These are phyloP conservation scores for Ceryle rudis DNA, from an alignment of 2,797 vertebrate genomes.

Conservation along the genomic window DNA sequence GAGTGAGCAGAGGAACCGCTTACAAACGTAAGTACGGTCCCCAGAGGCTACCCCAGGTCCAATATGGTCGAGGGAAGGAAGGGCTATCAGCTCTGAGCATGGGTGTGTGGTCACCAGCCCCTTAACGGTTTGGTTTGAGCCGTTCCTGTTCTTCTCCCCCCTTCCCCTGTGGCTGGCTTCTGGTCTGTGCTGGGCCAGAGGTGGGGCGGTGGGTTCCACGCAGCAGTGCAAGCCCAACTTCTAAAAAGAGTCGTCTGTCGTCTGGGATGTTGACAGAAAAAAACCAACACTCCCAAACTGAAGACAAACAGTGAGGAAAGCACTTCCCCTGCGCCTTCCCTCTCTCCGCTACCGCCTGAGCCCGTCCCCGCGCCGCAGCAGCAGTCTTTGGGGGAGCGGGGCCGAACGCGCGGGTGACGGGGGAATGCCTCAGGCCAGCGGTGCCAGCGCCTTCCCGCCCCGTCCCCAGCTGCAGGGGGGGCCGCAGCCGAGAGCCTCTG, in stretches of 20 bases:
- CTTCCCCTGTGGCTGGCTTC: not conserved
- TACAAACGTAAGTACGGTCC: not conserved
- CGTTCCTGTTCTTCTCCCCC: not conserved
- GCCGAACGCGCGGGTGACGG: too few species aligned
- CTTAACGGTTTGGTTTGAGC: not conserved
- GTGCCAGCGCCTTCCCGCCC: not conserved
- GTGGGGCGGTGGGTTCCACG: not conserved
- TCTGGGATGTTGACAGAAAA: not conserved
- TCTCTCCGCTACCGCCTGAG: fast-evolving
- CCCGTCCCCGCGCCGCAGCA: fast-evolving
- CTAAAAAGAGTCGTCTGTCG: not conserved
- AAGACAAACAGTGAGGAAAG: not conserved
- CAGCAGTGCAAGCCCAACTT: not conserved
- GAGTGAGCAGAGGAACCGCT: not conserved
- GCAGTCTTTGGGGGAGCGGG: fast-evolving
- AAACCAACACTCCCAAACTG: not conserved
- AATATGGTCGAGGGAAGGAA: not conserved
- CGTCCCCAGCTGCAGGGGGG: not conserved
- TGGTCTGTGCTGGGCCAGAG: not conserved
- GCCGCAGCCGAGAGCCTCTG: too few species aligned
- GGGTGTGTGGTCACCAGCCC: fast-evolving
- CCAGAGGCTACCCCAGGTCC: not conserved
- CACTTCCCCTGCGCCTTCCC: not conserved
- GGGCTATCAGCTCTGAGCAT: fast-evolving
- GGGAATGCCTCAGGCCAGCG: fast-evolving